Base-by-base conservation (phyloP, 2,797 vertebrate species). In the Dallia pectoralis region DNA sequence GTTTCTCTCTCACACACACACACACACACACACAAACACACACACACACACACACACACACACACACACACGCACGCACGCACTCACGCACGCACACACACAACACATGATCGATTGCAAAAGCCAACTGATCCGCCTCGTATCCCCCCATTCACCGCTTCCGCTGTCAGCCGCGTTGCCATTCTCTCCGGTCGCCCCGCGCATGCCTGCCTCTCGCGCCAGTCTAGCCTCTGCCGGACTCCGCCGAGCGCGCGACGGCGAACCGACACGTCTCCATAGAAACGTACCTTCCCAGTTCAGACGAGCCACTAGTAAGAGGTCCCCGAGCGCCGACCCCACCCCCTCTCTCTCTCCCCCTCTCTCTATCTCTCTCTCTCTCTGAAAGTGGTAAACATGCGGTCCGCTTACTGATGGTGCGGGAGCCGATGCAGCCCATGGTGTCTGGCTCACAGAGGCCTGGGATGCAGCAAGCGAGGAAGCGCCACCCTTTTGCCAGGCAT, bases 401-500 rank as follows among this genome's bases (percentile, higher is more conserved):
- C n/a, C 69, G 82, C 91, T 93, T 92, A 93, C 92, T 87, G 89
- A 94, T 93, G 22, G 89, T 92, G 82, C 92, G 87, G 91, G 93
- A 94, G 89, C 92, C 91, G 33, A 94, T 93, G 84, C 93, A 94
- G 89, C 93, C 93, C 93, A 94, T 94, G 91, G 73, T 90, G 87
- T 91, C 86, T 91, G 86, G 90, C 86, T 90, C 87, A 92, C 76
- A 82, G 83, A 85, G 86, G 89, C 89, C 83, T 82, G 82, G 74
- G 4, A 83, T 85, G 89, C 85, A 85, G 89, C 85, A 85, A 86
- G 69, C 82, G 82, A 87, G 77, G 76, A 86, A 86, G 81, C 86
- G 88, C 88, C 86, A 88, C 89, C 82, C 83, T 86, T 88, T 82
- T 89, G 87, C 85, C 79, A 85, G 83, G 82, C 90, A 92, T 92